Percentiles rank a stretch among this genome's conserved stretches.
These are phyloP conservation scores for Akabosia matsudoensis DNA, from an alignment of 1,140 invertebrate species.

Conservation along the genomic window DNA sequence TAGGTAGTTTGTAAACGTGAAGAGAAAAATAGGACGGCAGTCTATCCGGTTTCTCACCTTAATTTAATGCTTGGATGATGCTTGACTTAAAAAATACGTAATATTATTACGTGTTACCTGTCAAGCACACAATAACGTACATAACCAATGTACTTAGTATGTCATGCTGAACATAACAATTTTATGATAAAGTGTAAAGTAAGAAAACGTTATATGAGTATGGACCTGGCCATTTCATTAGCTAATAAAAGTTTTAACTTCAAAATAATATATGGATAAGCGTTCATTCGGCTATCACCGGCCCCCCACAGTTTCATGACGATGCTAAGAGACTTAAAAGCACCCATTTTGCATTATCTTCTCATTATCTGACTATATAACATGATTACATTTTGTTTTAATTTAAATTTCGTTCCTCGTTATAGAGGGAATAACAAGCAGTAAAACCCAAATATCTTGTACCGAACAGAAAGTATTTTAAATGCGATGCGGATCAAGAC, in stretches of 20 bases:
- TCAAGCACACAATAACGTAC: not conserved
- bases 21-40: not conserved
- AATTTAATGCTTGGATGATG: not conserved
- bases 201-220: not conserved
- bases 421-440: not conserved
- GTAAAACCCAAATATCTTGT: not conserved
- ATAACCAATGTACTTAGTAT: too few species aligned
- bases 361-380: slow-evolving; percentile 20
- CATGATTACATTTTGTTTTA: slow-evolving; percentile 21
- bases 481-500: not conserved
- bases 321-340: not conserved
- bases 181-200: not conserved
- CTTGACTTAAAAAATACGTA: too few species aligned
- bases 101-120: too few species aligned
- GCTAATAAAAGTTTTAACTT: too few species aligned
- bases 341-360: slow-evolving; percentile 20
- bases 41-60: slow-evolving; percentile 17
- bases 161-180: too few species aligned
- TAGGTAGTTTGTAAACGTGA: too few species aligned
- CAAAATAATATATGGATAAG: too few species aligned
- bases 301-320: slow-evolving; percentile 17
- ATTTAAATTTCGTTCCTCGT: not conserved
- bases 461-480: not conserved
- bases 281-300: too few species aligned
- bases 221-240: too few species aligned